phyloP scores from a whole-genome alignment of 2,113 vertebrate genomes.

The Monarcha castaneiventris region DNA sequence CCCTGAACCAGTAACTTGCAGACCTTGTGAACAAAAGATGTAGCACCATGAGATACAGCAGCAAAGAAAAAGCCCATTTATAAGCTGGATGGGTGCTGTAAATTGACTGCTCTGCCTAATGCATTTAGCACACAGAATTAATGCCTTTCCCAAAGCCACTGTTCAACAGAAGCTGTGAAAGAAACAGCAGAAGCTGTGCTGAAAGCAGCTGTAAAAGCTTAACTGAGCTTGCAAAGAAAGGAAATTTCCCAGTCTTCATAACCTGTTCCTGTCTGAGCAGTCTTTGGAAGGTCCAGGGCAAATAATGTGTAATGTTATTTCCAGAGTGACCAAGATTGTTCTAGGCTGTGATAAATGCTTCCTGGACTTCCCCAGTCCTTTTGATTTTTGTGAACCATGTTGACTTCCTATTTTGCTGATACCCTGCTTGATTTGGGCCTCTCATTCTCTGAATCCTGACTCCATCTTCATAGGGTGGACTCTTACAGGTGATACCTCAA shows the following conservation, averaged over 20 bases:
- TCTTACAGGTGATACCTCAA: background rate
- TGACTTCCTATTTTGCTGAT: background rate
- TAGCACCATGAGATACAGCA: background rate
- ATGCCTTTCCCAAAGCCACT: background rate
- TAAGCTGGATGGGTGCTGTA: background rate
- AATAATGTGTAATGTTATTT: background rate
- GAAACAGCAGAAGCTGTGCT: background rate
- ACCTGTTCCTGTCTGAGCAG: background rate
- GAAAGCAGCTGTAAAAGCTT: background rate
- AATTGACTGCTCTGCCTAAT: background rate
- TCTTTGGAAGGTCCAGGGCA: background rate
- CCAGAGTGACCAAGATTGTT: background rate
- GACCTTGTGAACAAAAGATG: background rate
- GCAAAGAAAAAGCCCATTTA: background rate
- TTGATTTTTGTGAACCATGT: background rate
- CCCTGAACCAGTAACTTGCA: background rate
- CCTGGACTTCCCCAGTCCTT: background rate
- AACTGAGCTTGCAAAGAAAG: background rate
- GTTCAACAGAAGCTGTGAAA: background rate
- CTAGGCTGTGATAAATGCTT: background rate
- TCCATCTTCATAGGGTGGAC: accelerated
- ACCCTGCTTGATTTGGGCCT: background rate
- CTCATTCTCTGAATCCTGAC: background rate
- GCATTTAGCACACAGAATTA: background rate
- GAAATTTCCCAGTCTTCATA: background rate